Evolutionary conservation across 2,797 vertebrate species (phyloP), one percentile per base, ranked within the genome.

Genomic region (Hozukius guyotensis): DNA sequence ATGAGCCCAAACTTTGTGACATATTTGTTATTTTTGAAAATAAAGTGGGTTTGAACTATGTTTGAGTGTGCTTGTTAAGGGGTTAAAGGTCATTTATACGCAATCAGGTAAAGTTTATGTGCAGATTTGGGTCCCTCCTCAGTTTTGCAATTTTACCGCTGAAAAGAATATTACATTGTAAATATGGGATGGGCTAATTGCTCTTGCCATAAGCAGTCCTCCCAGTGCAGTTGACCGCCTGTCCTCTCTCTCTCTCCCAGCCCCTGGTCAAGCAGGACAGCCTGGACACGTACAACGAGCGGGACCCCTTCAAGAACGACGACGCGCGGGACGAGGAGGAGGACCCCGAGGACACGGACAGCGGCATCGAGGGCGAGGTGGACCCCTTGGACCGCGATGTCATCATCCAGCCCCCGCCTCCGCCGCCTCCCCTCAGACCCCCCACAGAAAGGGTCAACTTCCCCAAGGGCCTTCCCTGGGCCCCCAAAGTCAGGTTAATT

Each of bases 381-480:
- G 98, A 99, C 84, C 95, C 97, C 10, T 74, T 99, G 79, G 98
- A 99, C 87, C 91, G 97, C 6, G 97, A 98, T 0, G 85, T 96
- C 0, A 93, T 98, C 27, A 90, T 98, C 74, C 96, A 97, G 1
- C 90, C 93, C 0, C 88, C 95, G 1, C 96, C 97, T 0, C 90
- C 93, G 0, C 88, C 95, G 1, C 95, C 96, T 0, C 91, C 96
- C 0, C 90, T 97, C 25, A 94, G 94, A 46, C 95, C 92, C 0
- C 95, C 96, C 0, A 92, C 96, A 0, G 98, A 99, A 18, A 95
- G 96, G 76, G 93, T 99, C 52, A 96, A 96, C 46, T 97, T 99
- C 91, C 98, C 98, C 72, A 98, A 97, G 79, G 98, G 98, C n/a
- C 96, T 99, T 0, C 98, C 98, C n/a, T 99, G 98, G 98, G 97